Conservation (phyloP, 2,888 invertebrate genomes). For the Cephus runcator region DNA sequence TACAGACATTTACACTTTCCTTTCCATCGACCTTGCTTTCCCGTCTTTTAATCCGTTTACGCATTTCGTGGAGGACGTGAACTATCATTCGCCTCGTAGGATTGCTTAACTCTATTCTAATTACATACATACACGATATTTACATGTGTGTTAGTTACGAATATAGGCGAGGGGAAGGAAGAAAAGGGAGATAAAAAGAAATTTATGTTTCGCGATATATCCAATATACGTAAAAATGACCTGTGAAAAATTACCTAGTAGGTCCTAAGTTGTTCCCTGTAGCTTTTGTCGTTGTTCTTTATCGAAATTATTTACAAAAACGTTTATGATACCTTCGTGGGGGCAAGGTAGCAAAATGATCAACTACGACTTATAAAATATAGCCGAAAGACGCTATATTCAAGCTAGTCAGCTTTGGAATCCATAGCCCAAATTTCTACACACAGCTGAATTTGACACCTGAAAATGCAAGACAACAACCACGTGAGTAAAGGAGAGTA, state of each 20-base stretch:
- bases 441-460: slow-evolving; percentile 85
- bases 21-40: neutral
- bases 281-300: neutral
- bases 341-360: slow-evolving; percentile 29
- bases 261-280: neutral
- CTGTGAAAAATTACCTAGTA: neutral
- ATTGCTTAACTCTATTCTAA: slow-evolving; percentile 48
- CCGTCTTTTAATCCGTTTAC: neutral
- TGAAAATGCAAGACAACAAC: slow-evolving; percentile 51
- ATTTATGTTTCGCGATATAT: neutral
- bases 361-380: slow-evolving; percentile 58
- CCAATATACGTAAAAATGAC: neutral
- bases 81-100: slow-evolving; percentile 13
- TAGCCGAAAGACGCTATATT: slow-evolving; percentile 57
- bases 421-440: slow-evolving; percentile 63
- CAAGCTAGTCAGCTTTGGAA: slow-evolving; percentile 53
- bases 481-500: slow-evolving; percentile 10
- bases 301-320: neutral
- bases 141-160: slow-evolving; percentile 47
- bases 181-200: slow-evolving; percentile 23
- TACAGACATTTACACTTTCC: slow-evolving; percentile 60
- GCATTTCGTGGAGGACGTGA: neutral
- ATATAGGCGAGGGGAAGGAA: neutral
- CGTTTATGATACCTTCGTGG: neutral
- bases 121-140: slow-evolving; percentile 64